Percentiles rank a stretch among this genome's conserved stretches.
These are phyloP conservation scores for Bos javanicus DNA, from an alignment of 2,113 vertebrate genomes.

Conservation along the genomic window DNA sequence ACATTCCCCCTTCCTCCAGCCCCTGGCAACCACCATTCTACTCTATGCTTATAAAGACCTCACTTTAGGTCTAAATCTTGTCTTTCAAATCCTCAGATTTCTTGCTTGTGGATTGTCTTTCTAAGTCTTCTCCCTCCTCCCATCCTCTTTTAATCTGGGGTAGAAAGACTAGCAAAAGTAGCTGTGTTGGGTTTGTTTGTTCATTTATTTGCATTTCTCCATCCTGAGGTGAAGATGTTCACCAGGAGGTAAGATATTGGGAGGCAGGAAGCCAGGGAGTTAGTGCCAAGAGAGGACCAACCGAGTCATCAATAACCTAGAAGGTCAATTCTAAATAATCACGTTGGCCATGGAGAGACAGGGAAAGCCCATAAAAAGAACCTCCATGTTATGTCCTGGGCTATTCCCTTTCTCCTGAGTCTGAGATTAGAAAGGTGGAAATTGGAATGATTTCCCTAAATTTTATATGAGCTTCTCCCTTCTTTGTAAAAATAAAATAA, in stretches of 20 bases:
- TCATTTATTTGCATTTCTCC: not conserved
- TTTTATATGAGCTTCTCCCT: not conserved
- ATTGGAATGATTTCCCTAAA: not conserved
- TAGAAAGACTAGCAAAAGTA: constrained; percentile 2
- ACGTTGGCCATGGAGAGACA: not conserved
- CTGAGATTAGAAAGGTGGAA: not conserved
- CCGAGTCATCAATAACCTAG: not conserved
- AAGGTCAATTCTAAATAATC: not conserved
- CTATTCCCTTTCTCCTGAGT: not conserved
- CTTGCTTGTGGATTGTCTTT: not conserved
- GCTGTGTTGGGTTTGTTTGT: not conserved
- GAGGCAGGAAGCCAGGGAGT: not conserved
- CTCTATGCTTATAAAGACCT: not conserved
- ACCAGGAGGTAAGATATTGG: not conserved
- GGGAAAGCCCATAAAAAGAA: not conserved
- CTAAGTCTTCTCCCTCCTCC: not conserved
- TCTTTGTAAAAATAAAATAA: not conserved
- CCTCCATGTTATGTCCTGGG: not conserved
- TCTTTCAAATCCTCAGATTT: not conserved
- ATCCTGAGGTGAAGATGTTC: not conserved
- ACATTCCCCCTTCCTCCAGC: not conserved
- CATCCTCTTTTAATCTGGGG: not conserved
- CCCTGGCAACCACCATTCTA: not conserved
- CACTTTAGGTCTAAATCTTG: not conserved
- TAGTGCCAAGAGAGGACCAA: not conserved